A percentile compares a stretch with the other conserved stretches of the same genome.
These are phyloP conservation scores for Acleris emargana DNA, from an alignment of 2,888 invertebrate species.

Conservation along the genomic window DNA sequence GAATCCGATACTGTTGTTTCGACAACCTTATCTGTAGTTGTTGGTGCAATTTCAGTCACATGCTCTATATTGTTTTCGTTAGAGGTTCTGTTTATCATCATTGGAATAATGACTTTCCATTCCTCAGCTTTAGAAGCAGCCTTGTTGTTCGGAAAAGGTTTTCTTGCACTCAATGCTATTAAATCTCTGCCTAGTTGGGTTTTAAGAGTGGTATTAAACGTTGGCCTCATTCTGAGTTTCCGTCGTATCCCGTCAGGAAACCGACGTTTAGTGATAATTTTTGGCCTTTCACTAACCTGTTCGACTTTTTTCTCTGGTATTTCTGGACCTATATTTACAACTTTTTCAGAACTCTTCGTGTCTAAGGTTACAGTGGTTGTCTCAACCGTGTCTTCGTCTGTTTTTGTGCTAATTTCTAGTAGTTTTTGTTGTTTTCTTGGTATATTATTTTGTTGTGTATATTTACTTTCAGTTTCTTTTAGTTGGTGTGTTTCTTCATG, in stretches of 20 bases:
- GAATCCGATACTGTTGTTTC: conserved; percentile 20
- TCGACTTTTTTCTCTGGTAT: conserved; percentile 30
- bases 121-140: conserved; percentile 62
- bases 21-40: conserved; percentile 29
- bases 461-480: conserved; percentile 15
- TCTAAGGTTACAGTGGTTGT: not conserved
- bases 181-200: conserved; percentile 68
- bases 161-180: conserved; percentile 60
- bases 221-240: conserved; percentile 65
- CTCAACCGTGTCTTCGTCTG: conserved; percentile 5
- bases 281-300: conserved; percentile 41
- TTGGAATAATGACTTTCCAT: conserved; percentile 60
- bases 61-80: conserved; percentile 43
- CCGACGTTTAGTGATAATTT: conserved; percentile 51
- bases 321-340: not conserved
- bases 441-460: conserved; percentile 12
- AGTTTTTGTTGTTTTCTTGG: not conserved
- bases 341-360: conserved; percentile 2
- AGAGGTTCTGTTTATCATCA: conserved; percentile 50
- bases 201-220: conserved; percentile 60
- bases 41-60: conserved; percentile 46
- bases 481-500: not conserved
- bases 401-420: not conserved
- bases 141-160: conserved; percentile 59
- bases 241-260: conserved; percentile 58